A percentile compares a stretch with the other conserved stretches of the same genome.
Evolutionary conservation across 2,797 vertebrate genomes (phyloP).

Genomic region (Myotis myotis): DNA sequence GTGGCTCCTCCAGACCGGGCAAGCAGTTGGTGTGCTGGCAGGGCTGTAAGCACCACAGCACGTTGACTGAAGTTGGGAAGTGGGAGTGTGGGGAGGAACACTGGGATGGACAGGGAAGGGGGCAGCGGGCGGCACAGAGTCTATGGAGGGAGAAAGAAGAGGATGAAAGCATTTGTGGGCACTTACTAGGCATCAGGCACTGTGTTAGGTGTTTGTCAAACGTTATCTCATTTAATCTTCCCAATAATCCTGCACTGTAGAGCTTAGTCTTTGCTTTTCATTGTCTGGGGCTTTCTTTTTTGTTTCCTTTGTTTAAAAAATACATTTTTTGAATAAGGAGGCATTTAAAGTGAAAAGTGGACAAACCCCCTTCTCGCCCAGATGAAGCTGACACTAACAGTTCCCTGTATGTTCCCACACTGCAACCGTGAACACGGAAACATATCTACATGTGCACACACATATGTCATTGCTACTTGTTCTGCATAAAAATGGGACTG

Average conservation of each 20-base stretch:
- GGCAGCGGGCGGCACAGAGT: too few relatives aligned
- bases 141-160: not conserved
- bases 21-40: not conserved
- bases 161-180: not conserved
- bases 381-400: not conserved
- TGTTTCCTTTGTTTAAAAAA: slow-evolving; percentile 28
- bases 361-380: not conserved
- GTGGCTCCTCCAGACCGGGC: not conserved
- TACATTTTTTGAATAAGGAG: not conserved
- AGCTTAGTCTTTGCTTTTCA: not conserved
- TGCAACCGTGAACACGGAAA: not conserved
- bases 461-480: not conserved
- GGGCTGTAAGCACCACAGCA: not conserved
- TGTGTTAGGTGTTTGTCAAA: not conserved
- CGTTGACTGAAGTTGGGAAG: not conserved
- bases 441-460: not conserved
- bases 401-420: not conserved
- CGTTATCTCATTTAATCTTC: not conserved
- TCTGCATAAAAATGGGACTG: not conserved
- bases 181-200: not conserved
- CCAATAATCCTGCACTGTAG: not conserved
- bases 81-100: not conserved
- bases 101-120: not conserved
- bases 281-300: not conserved
- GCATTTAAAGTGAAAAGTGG: not conserved